Evolutionary conservation across 2,113 vertebrate genomes (phyloP).

Genomic region (Hippocampus comes): DNA sequence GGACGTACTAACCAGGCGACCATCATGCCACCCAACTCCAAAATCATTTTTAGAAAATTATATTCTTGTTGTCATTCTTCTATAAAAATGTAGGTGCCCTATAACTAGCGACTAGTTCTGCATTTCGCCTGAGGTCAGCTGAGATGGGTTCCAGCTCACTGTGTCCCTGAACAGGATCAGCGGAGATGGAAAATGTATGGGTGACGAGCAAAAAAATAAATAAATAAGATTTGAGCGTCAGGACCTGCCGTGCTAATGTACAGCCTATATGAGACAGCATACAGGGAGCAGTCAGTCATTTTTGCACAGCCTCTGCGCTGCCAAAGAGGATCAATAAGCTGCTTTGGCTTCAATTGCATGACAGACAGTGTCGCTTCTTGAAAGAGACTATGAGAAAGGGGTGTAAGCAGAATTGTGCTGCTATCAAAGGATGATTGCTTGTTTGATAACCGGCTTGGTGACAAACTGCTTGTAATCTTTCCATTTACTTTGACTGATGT

Average conservation of each 20-base stretch:
- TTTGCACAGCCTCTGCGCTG: slow-evolving; percentile 13
- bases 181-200: neutral
- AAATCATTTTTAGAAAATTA: no score
- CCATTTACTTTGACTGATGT: slow-evolving; percentile 24
- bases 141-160: no score
- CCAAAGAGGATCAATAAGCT: slow-evolving; percentile 29
- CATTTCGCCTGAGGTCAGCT: no score
- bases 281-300: slow-evolving; percentile 12
- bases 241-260: neutral
- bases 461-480: slow-evolving; percentile 36
- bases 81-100: no score
- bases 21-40: no score
- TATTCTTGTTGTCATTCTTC: no score
- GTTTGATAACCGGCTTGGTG: slow-evolving; percentile 30
- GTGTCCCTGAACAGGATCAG: no score
- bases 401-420: slow-evolving; percentile 36
- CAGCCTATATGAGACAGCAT: neutral
- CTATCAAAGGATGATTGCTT: slow-evolving; percentile 33
- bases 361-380: slow-evolving; percentile 38
- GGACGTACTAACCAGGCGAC: no score
- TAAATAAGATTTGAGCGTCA: neutral
- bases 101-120: no score
- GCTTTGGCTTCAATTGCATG: slow-evolving; percentile 34
- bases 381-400: slow-evolving; percentile 31
- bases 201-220: neutral